Evolutionary conservation across 37 sponge, comb jelly and placozoan genomes (phyloP), one percentile per base, ranked within the genome.

Genomic region (Petrosia ficiformis): DNA sequence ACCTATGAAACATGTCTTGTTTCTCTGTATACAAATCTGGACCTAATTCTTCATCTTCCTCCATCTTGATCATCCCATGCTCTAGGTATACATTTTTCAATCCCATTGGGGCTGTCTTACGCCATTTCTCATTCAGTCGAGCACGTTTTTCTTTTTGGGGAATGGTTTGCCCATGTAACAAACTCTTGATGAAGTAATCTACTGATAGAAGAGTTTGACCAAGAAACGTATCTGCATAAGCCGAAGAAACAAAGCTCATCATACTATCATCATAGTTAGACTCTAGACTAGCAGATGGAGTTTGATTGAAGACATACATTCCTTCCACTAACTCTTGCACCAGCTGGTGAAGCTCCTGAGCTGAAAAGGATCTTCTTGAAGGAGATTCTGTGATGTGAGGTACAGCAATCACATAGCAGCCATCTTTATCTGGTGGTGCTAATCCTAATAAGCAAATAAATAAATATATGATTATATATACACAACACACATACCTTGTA

Each of bases 241-340:
- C 89, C 0, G 89, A 83, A 1, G 96, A 86, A 31, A 95, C 54
- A 38, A 37, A 48, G 29, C 78, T 75, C 4, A 72, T 35, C 21
- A 82, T 74, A 48, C 72, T 87, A 30, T 74, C 52, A 65, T 95
- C 93, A 69, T 85, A 72, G 67, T 89, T 88, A 21, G 82, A 41
- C 32, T 82, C 86, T 33, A 95, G 82, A 4, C 31, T 26, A 39
- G 92, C 73, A 21, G 41, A 61, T 32, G 96, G 96, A 0, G 80
- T 36, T 66, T 92, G 87, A 42, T 95, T 84, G 80, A 95, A 95
- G 4, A 95, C 84, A 66, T 86, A 95, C 1, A 95, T 78, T 0
- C 96, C 96, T 22, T 60, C 83, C 42, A 82, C 77, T n/a, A 95
- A 75, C 54, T 95, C 96, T 21, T 87, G 59, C 11, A 85, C 72